Base-by-base conservation (phyloP, 92 coral and sea anemone species). In the Epizoanthus rinbou region DNA sequence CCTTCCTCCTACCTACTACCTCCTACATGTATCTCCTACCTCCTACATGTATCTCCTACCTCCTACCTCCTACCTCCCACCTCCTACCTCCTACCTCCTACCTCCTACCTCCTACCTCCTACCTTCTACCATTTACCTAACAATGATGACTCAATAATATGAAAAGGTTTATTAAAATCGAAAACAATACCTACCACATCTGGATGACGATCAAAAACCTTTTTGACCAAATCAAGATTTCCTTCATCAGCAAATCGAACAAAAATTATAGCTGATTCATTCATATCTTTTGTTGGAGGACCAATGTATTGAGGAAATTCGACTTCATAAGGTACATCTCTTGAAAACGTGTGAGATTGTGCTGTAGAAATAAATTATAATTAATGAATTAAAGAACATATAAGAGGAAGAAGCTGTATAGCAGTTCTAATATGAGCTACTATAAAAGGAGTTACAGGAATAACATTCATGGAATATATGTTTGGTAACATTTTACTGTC, bases 221-320 rank as follows among this genome's bases (percentile, higher is more conserved):
- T 75, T 75, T 33, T 19, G 2, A 57, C 80, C 3, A 56, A 33
- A 21, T 63, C 25, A 3, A 75, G 33, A 33, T 57, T 57, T 52
- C 80, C 80, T 53, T 75, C 65, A 64, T 52, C 66, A 15, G 80
- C 80, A 52, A 64, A 75, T 5, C 80, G 52, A 75, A 75, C 80
- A 57, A 75, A 57, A 17, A 54, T 11, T 5, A 25, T 43, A 31
- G 80, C 66, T 75, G 63, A 22, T 47, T 75, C 80, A 15, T 8
- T 33, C n/a, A 52, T 13, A 1, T 75, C 80, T 6, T 37, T 56
- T n/a, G 80, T 75, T 15, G 80, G 23, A 37, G 62, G 4, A 75
- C 23, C 16, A 56, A 5, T 16, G 19, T 56, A 6, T 47, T 53
- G 17, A 10, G 80, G 66, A 25, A 7, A 63, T 75, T 75, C 45